Evolutionary conservation across 1,140 invertebrate species (phyloP).

Genomic region (Bemisia tabaci): DNA sequence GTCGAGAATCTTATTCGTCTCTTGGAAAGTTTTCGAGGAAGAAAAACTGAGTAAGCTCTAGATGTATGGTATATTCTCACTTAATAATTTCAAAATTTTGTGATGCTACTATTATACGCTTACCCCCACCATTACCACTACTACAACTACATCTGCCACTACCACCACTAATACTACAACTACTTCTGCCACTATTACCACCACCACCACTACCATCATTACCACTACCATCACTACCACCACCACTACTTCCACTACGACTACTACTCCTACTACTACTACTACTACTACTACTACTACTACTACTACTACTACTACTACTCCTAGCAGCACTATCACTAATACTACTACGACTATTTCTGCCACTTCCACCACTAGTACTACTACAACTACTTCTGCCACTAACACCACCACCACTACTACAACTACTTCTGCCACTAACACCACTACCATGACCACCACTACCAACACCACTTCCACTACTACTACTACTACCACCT

Average conservation of each 20-base stretch:
- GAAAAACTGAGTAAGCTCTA: too few relatives aligned
- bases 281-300: slow-evolving; percentile 35
- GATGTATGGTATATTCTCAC: too few relatives aligned
- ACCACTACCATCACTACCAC: slow-evolving; percentile 31
- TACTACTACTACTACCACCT: background rate
- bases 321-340: background rate
- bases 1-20: too few relatives aligned
- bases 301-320: slow-evolving; percentile 14
- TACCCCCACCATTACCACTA: slow-evolving; percentile 1
- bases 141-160: background rate
- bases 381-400: background rate
- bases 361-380: slow-evolving; percentile 34
- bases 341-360: slow-evolving; percentile 15
- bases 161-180: background rate
- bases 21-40: too few relatives aligned
- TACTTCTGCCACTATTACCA: background rate
- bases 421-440: background rate
- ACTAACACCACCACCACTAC: background rate
- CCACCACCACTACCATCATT: background rate
- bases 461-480: slow-evolving; percentile 1
- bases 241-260: slow-evolving; percentile 37
- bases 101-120: background rate
- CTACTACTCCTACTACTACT: slow-evolving; percentile 31
- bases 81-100: too few relatives aligned
- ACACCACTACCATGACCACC: slow-evolving; percentile 1